phyloP scores from a whole-genome alignment of 64 coral and sea anemone species.

The Pachyseris speciosa region DNA sequence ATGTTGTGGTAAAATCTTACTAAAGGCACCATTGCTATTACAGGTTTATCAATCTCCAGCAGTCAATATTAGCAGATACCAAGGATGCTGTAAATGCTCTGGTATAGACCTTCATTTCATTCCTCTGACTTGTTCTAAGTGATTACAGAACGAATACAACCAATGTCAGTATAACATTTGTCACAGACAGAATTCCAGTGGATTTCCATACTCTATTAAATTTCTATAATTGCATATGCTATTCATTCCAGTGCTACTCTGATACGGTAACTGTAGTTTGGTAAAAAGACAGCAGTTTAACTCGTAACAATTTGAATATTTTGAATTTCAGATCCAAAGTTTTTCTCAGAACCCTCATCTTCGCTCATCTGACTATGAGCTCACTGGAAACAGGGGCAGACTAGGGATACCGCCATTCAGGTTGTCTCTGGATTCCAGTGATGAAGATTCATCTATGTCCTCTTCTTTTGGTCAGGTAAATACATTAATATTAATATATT shows the following conservation, averaged over 20 bases:
- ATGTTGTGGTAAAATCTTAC: too few relatives aligned
- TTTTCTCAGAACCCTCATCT: constrained; percentile 67
- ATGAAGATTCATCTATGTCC: constrained; percentile 88
- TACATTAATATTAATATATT: not conserved
- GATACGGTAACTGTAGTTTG: too few relatives aligned
- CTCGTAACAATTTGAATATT: too few relatives aligned
- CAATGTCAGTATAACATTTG: too few relatives aligned
- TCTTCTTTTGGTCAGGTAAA: constrained; percentile 95
- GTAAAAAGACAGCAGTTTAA: too few relatives aligned
- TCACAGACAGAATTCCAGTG: too few relatives aligned
- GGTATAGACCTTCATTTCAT: constrained; percentile 15
- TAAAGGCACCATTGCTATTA: too few relatives aligned
- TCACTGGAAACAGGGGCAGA: constrained; percentile 81
- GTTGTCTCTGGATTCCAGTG: constrained; percentile 86
- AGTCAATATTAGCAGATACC: constrained; percentile 87
- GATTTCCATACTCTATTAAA: too few relatives aligned
- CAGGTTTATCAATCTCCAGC: constrained; percentile 82
- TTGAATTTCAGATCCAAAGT: constrained; percentile 68
- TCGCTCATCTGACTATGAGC: constrained; percentile 84
- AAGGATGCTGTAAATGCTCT: constrained; percentile 88
- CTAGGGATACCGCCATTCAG: constrained; percentile 46
- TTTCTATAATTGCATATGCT: too few relatives aligned
- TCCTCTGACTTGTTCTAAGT: not conserved
- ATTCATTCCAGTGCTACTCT: not conserved
- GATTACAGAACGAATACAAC: too few relatives aligned